Conservation (phyloP, 2,113 vertebrate genomes). For the Ageneiosus marmoratus region DNA sequence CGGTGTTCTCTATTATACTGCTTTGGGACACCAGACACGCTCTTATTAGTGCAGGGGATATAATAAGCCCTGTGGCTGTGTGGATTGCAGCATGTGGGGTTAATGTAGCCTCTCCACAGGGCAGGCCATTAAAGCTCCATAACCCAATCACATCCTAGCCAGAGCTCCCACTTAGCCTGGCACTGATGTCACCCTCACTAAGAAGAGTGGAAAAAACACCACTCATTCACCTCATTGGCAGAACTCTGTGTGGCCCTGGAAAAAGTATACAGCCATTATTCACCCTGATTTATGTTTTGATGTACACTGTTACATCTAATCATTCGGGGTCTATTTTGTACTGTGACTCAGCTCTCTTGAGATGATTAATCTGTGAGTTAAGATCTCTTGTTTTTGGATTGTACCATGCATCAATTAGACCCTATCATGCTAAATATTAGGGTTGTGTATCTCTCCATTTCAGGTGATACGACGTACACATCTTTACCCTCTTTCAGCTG, state of each 20-base stretch:
- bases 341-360: conserved; percentile 13
- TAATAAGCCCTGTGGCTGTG: conserved; percentile 55
- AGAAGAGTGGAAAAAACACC: conserved; percentile 46
- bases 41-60: conserved; percentile 54
- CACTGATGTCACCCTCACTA: conserved; percentile 49
- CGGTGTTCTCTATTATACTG: conserved; percentile 58
- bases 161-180: conserved; percentile 39
- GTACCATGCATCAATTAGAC: conserved; percentile 19
- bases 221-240: conserved; percentile 31
- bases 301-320: conserved; percentile 27
- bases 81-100: conserved; percentile 58
- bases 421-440: conserved; percentile 16
- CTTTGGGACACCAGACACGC: conserved; percentile 58
- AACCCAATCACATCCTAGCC: conserved; percentile 61
- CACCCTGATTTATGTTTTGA: conserved; percentile 23
- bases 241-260: conserved; percentile 30
- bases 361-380: conserved; percentile 19
- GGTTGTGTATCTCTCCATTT: not conserved
- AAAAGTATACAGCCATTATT: conserved; percentile 40
- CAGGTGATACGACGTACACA: too few species aligned
- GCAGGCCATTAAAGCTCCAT: conserved; percentile 58
- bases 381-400: conserved; percentile 8
- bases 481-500: not conserved
- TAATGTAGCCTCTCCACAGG: conserved; percentile 49
- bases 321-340: conserved; percentile 32